A percentile compares a stretch with the other conserved stretches of the same genome.
Evolutionary conservation across 2,797 vertebrate genomes (phyloP).

Genomic region (Acanthurus lineatus): DNA sequence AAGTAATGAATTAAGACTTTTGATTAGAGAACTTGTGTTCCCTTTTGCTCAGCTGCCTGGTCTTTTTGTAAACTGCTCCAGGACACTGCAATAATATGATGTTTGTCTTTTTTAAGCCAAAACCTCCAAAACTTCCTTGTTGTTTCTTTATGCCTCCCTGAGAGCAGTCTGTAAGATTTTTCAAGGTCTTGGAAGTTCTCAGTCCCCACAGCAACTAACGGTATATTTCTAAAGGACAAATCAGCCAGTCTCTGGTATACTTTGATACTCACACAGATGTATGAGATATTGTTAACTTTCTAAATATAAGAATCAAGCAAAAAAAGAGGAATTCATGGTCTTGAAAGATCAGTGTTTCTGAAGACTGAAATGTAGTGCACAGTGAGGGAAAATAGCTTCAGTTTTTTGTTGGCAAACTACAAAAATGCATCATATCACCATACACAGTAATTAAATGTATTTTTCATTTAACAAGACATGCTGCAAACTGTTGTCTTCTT

Average conservation of each 20-base stretch:
- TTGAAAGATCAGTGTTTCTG: too few species aligned
- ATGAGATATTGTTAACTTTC: too few species aligned
- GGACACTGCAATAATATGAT: slow-evolving; percentile 7
- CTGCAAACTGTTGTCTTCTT: too few species aligned
- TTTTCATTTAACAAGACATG: too few species aligned
- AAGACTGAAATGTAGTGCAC: too few species aligned
- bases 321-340: too few species aligned
- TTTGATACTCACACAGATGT: neutral
- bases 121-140: neutral
- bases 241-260: neutral
- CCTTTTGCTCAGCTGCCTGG: slow-evolving; percentile 18
- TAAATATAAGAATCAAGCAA: too few species aligned
- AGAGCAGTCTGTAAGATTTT: neutral
- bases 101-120: slow-evolving; percentile 22
- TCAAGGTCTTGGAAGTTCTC: too few species aligned
- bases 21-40: slow-evolving; percentile 61
- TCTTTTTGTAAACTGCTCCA: slow-evolving; percentile 20
- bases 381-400: too few species aligned
- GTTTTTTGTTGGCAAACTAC: too few species aligned
- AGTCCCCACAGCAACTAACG: neutral
- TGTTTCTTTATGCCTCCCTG: neutral
- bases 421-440: too few species aligned
- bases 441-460: too few species aligned
- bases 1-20: slow-evolving; percentile 59
- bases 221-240: neutral